Percentiles rank a stretch among this genome's conserved stretches.
Conservation (phyloP, 2,888 invertebrate genomes). For the Orthosia gothica region DNA sequence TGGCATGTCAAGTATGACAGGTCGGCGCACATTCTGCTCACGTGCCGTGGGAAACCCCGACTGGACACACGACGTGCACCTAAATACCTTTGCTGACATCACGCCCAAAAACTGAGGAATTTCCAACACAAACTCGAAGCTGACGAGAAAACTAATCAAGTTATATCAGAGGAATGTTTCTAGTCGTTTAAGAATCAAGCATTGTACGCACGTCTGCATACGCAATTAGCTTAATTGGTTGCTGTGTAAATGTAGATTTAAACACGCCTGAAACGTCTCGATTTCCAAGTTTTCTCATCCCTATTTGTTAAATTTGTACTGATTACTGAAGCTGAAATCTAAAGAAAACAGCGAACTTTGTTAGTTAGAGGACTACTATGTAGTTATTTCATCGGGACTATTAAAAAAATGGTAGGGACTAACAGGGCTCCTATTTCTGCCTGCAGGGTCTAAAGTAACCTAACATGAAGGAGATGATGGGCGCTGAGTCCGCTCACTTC, state of each 20-base stretch:
- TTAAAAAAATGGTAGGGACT: neutral
- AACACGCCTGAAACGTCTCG: conserved; percentile 36
- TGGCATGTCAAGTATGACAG: conserved; percentile 69
- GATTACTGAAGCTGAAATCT: conserved; percentile 1
- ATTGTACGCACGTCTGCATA: conserved; percentile 43
- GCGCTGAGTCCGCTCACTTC: too few relatives aligned
- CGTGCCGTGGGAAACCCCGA: conserved; percentile 84
- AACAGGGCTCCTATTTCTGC: too few relatives aligned
- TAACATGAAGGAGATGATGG: too few relatives aligned
- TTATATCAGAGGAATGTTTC: conserved; percentile 48
- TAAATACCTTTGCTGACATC: conserved; percentile 84
- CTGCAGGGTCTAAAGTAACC: too few relatives aligned
- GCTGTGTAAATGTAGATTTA: conserved; percentile 41
- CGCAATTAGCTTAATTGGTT: conserved; percentile 37
- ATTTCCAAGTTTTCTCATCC: neutral
- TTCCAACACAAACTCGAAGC: conserved; percentile 70
- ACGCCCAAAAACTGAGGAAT: conserved; percentile 76
- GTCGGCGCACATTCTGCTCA: conserved; percentile 77
- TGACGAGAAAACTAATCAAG: conserved; percentile 64
- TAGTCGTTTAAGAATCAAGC: conserved; percentile 31
- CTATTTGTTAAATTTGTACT: neutral
- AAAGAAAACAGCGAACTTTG: neutral
- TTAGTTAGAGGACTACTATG: neutral
- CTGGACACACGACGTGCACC: conserved; percentile 79
- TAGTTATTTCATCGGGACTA: neutral